Base-by-base conservation (phyloP, 2,113 vertebrate species). In the Cephalopholis sonnerati region DNA sequence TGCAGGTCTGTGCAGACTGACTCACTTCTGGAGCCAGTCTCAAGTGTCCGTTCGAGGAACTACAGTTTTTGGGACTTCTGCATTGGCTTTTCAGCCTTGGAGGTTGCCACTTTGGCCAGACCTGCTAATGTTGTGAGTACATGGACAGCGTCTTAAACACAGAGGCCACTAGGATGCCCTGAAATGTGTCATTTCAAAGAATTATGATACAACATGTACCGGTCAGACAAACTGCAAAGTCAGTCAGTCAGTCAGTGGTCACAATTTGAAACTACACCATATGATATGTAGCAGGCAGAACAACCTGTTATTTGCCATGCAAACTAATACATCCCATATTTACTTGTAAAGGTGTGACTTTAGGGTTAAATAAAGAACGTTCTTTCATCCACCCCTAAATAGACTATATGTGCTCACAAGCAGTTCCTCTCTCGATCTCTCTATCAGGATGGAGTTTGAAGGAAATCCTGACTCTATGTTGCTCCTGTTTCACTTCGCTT, bases 401-500 rank as follows among this genome's bases (percentile, higher is more conserved):
- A 55, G 62, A 53, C 55, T 51, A 16, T 76, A 77, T 62, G 53
- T 71, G 46, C 36, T 57, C 24, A 20, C 24, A 13, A 61, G 48
- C 18, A 27, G 58, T 81, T 87, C 84, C 55, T 85, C 51, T 83
- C 62, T 73, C 2, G 3, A 44, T 76, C 46, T 81, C 27, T 87
- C 62, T 79, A 41, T 86, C 80, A 78, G 78, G 55, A 79, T 58
- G 62, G 51, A 79, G 64, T 76, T 62, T 50, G 51, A 77, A 89
- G 92, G 92, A 92, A 90, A 87, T 92, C 85, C 84, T 90, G 75
- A 87, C 77, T 51, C 46, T 32, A 1, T 10, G 32, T 68, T 25
- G 11, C 32, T 59, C 59, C 70, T 78, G 84, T 95, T 93, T 93
- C 92, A 92, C 93, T 94, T 95, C 92, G 2, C 66, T 84, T 89